phyloP scores from a whole-genome alignment of 2,888 invertebrate genomes.

The Drosophila pegasa region DNA sequence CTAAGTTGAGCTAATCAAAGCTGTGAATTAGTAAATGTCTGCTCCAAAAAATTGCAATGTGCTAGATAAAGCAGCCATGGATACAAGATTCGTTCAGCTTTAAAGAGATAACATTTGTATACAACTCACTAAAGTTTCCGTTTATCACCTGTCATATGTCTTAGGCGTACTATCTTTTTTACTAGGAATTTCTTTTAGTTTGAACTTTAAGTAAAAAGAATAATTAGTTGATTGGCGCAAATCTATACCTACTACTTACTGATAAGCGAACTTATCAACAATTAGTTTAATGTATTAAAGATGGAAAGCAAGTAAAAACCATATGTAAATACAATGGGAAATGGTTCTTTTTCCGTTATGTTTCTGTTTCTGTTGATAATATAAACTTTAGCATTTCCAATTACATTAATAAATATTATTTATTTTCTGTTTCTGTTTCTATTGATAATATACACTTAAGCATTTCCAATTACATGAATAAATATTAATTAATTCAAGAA shows the following conservation, averaged over 20 bases:
- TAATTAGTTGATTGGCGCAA: conserved; percentile 23
- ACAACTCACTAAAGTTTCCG: not conserved
- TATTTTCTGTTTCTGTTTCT: conserved; percentile 3
- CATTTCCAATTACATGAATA: not conserved
- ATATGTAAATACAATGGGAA: conserved; percentile 21
- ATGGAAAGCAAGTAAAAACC: conserved; percentile 17
- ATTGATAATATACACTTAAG: conserved; percentile 21
- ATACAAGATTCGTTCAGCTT: not conserved
- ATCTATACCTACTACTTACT: conserved; percentile 1
- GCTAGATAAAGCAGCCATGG: not conserved
- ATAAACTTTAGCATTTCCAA: not conserved
- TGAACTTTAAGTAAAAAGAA: not conserved
- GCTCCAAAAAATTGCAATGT: no score
- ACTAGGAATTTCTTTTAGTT: not conserved
- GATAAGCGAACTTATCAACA: conserved; percentile 22
- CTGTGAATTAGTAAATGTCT: not conserved
- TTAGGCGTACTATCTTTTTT: not conserved
- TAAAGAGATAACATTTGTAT: not conserved
- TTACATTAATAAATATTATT: not conserved
- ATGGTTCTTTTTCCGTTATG: conserved; percentile 1
- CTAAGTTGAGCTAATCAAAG: not conserved
- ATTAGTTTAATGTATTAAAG: conserved; percentile 17
- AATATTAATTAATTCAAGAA: no score
- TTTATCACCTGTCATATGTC: not conserved
- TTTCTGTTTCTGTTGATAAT: conserved; percentile 27